Conservation (phyloP, 2,113 vertebrate genomes). For the Podilymbus podiceps region DNA sequence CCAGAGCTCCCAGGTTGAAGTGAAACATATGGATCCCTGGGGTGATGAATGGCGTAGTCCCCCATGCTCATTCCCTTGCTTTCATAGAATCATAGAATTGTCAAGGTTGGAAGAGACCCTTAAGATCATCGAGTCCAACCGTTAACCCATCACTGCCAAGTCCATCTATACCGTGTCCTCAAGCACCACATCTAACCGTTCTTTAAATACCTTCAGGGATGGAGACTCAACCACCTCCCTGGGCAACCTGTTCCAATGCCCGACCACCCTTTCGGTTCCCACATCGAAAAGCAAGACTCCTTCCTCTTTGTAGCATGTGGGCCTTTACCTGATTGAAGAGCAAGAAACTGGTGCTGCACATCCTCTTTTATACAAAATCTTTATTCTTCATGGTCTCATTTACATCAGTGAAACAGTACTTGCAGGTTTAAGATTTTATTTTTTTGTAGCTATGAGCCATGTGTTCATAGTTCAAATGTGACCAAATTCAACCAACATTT, state of each 20-base stretch:
- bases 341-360: not conserved
- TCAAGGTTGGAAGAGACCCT: no score
- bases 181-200: no score
- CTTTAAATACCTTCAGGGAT: no score
- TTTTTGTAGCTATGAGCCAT: not conserved
- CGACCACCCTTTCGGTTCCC: no score
- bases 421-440: not conserved
- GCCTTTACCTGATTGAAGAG: not conserved
- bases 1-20: not conserved
- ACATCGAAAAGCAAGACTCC: not conserved
- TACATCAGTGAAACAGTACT: not conserved
- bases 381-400: not conserved
- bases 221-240: no score
- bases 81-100: no score
- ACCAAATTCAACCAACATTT: not conserved
- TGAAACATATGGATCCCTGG: rapidly evolving
- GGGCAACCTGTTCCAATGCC: no score
- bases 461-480: not conserved
- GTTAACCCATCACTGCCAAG: no score
- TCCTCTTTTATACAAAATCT: not conserved
- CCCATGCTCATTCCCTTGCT: not conserved
- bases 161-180: no score
- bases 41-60: rapidly evolving
- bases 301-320: not conserved
- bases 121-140: no score